phyloP scores from a whole-genome alignment of 2,888 invertebrate species.

The Xiphydria camelus region DNA sequence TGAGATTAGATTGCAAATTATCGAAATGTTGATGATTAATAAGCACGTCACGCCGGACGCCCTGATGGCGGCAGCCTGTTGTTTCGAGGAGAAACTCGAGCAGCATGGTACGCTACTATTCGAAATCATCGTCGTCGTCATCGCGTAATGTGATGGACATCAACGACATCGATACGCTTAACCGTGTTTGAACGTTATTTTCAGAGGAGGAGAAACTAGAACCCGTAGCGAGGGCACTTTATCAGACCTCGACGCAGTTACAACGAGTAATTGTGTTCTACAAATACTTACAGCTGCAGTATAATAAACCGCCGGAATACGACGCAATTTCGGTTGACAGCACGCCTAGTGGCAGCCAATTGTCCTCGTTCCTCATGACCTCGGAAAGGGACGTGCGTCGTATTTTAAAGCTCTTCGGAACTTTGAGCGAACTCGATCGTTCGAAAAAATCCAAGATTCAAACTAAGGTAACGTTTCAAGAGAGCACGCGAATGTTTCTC shows the following conservation, averaged over 20 bases:
- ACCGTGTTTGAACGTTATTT: no score
- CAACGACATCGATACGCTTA: no score
- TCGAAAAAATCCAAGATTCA: no score
- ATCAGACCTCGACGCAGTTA: constrained; percentile 39
- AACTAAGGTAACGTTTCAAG: constrained; percentile 50
- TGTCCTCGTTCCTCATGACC: constrained; percentile 41
- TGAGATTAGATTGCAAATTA: constrained; percentile 71
- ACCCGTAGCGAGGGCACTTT: constrained; percentile 37
- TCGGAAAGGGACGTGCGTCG: constrained; percentile 55
- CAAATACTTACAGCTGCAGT: constrained; percentile 40
- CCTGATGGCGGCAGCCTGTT: constrained; percentile 61
- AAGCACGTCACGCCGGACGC: constrained; percentile 68
- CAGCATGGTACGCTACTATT: constrained; percentile 32
- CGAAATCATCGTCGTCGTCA: background rate
- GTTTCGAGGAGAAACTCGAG: constrained; percentile 54
- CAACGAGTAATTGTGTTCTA: constrained; percentile 44
- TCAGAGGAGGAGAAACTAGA: constrained; percentile 43
- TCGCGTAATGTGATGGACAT: no score
- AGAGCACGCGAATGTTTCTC: constrained; percentile 45
- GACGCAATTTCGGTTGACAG: constrained; percentile 36
- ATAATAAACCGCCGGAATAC: constrained; percentile 44
- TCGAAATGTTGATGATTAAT: constrained; percentile 71
- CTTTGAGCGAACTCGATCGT: constrained; percentile 35
- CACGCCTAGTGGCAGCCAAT: constrained; percentile 30
- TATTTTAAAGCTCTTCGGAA: constrained; percentile 49